These are phyloP conservation scores for Ferrisia virgata DNA, from an alignment of 2,888 invertebrate species.

Conservation along the genomic window DNA sequence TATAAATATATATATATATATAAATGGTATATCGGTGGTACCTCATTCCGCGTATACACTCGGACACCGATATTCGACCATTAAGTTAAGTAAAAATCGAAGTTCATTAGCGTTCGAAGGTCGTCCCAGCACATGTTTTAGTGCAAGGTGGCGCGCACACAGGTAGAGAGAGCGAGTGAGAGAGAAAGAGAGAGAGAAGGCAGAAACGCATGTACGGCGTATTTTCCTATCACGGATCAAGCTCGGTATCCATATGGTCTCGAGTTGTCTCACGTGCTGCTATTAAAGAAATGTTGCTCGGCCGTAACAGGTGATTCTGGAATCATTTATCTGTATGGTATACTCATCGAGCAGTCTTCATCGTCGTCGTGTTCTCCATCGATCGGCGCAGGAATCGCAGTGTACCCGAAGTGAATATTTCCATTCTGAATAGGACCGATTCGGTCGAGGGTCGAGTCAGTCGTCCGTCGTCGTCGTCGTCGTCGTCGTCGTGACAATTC, in stretches of 20 bases:
- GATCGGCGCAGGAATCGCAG: not conserved
- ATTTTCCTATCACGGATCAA: slow-evolving; percentile 33
- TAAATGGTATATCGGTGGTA: not conserved
- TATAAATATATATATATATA: not conserved
- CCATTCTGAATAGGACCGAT: not conserved
- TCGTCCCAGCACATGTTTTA: slow-evolving; percentile 33
- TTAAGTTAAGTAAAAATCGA: slow-evolving; percentile 18
- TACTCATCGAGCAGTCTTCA: not conserved
- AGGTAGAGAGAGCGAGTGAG: too few relatives aligned
- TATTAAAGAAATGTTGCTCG: slow-evolving; percentile 28
- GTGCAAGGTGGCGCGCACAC: slow-evolving; percentile 27
- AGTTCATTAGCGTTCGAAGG: slow-evolving; percentile 37
- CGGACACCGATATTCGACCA: not conserved
- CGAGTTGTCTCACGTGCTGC: slow-evolving; percentile 35
- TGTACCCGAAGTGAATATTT: not conserved
- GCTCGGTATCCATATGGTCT: slow-evolving; percentile 36
- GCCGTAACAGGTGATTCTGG: slow-evolving; percentile 29
- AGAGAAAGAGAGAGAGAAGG: too few relatives aligned
- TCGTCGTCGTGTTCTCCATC: too few relatives aligned
- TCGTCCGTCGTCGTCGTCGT: too few relatives aligned
- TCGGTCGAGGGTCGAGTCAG: not conserved
- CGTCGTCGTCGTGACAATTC: not conserved
- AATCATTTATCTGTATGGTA: slow-evolving; percentile 20
- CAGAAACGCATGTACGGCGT: slow-evolving; percentile 33
- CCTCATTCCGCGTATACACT: not conserved